Evolutionary conservation across 2,888 invertebrate genomes (phyloP).

Genomic region (Zaprionus lineosus): DNA sequence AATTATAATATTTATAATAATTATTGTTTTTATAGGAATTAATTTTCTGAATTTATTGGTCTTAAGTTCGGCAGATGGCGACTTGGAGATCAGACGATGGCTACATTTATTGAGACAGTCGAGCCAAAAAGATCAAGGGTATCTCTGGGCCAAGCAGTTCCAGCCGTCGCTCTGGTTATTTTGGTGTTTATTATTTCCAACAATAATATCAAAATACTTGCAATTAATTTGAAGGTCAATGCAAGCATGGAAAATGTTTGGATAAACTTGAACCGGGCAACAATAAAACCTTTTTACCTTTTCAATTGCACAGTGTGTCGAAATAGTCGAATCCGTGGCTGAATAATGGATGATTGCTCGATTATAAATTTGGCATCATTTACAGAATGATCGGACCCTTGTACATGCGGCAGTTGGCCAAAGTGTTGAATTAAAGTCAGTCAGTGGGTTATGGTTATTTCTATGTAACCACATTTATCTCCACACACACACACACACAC

Average conservation of each 20-base stretch:
- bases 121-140: too few species aligned
- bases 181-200: background rate
- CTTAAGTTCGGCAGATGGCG: too few species aligned
- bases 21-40: too few species aligned
- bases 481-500: constrained; percentile 3
- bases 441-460: constrained; percentile 69
- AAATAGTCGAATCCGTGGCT: constrained; percentile 30
- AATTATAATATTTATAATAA: too few species aligned
- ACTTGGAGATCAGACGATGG: too few species aligned
- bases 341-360: constrained; percentile 21
- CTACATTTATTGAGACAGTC: too few species aligned
- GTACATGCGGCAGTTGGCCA: constrained; percentile 39
- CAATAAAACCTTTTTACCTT: constrained; percentile 45
- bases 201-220: constrained; percentile 28
- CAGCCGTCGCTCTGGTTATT: background rate
- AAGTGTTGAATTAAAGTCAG: constrained; percentile 61
- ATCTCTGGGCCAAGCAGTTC: too few species aligned
- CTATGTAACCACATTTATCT: constrained; percentile 17
- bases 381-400: constrained; percentile 52
- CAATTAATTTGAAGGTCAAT: constrained; percentile 42
- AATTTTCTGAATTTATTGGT: too few species aligned
- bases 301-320: constrained; percentile 47
- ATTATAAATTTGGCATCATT: constrained; percentile 11
- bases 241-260: constrained; percentile 53
- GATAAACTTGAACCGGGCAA: constrained; percentile 53